phyloP scores from a whole-genome alignment of 2,797 vertebrate genomes.

The Lacerta viridis region DNA sequence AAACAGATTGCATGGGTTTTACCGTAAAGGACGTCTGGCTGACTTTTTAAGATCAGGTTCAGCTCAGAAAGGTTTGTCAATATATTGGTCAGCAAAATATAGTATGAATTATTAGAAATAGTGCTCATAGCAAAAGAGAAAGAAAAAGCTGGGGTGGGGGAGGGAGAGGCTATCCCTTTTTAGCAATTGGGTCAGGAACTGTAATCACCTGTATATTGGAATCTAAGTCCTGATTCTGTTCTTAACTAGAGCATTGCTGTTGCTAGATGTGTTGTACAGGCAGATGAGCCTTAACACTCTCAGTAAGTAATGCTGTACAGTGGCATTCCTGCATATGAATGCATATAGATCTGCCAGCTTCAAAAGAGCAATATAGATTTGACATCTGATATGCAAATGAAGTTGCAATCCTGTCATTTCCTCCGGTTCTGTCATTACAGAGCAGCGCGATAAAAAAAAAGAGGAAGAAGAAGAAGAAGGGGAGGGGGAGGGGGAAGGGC shows the following conservation, averaged over 20 bases:
- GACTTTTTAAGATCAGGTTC: not conserved
- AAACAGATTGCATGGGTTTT: constrained; percentile 12
- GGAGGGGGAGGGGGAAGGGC: not conserved
- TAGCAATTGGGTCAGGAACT: not conserved
- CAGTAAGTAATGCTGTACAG: constrained; percentile 32
- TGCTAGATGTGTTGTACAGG: not conserved
- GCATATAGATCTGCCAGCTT: constrained; percentile 17
- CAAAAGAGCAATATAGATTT: not conserved
- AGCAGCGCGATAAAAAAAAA: not conserved
- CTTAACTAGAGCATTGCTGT: not conserved
- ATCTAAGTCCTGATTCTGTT: constrained; percentile 8
- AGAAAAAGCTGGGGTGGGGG: not conserved
- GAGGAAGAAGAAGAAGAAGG: not conserved
- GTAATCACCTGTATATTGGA: constrained; percentile 5
- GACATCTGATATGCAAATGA: not conserved
- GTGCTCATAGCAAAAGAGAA: not conserved
- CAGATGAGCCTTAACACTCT: constrained; percentile 28
- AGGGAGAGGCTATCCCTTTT: not conserved
- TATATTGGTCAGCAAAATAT: not conserved
- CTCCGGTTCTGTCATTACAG: constrained; percentile 29
- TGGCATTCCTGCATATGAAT: constrained; percentile 37
- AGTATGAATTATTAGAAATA: not conserved
- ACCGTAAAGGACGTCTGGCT: accelerated
- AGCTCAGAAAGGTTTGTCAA: not conserved
- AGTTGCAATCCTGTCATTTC: not conserved